Evolutionary conservation across 2,113 vertebrate species (phyloP), one percentile per base, ranked within the genome.

Genomic region (Vimba vimba): DNA sequence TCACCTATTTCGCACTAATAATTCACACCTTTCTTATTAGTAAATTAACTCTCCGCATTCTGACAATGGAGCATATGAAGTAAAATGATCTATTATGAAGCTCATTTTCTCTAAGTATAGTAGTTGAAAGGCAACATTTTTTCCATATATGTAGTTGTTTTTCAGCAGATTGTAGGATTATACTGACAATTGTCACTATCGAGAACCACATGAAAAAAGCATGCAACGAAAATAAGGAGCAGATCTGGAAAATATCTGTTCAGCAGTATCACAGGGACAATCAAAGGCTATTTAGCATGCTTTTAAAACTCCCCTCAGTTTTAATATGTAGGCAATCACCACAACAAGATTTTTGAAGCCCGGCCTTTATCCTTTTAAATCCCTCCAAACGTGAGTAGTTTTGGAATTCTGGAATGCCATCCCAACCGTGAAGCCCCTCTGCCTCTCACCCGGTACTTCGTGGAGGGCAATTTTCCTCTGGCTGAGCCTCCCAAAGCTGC

Each of bases 401-500:
- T 91, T 93, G 92, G 92, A 94, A 95, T 95, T 95, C 94, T 93
- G 93, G 94, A 94, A 93, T 89, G 86, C 91, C 92, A 94, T 93
- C 93, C 94, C 93, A 94, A 95, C 92, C 95, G 90, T 95, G 94
- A 94, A 95, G 93, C 93, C 92, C 93, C 90, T 85, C 90, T 92
- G 91, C 91, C 89, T 94, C 92, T 90, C 87, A 79, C 93, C 86
- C 88, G 91, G 92, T 87, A 15, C 90, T 93, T 90, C 91, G 90
- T 87, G 88, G 93, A 95, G 91, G 92, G 94, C 92, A 95, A 95
- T 95, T 95, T 95, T 95, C 94, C 93, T 94, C 93, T 88, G 87
- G 92, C 94, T 92, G 94, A 94, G 93, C 91, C 93, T 94, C 90
- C 91, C 91, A 94, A 95, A 96, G 95, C 95, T 92, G 92, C 93